Conservation (phyloP, 2,888 invertebrate genomes). For the Zele albiditarsus region DNA sequence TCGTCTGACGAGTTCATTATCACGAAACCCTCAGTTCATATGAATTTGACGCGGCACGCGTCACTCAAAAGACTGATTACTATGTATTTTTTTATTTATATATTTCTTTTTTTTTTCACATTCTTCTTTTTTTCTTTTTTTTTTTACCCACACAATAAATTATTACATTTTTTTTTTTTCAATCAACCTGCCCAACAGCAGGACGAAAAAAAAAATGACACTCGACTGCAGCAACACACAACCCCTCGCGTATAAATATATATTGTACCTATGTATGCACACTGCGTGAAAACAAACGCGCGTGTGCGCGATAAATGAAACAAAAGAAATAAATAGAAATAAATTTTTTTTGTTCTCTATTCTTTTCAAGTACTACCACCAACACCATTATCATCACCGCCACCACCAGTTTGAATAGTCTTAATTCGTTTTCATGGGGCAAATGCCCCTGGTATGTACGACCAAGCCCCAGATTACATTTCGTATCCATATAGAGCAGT, state of each 20-base stretch:
- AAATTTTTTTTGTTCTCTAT: conserved; percentile 31
- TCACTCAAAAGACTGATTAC: conserved; percentile 51
- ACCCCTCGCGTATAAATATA: conserved; percentile 9
- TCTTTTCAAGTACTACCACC: conserved; percentile 36
- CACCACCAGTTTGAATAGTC: conserved; percentile 54
- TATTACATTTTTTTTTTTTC: conserved; percentile 22
- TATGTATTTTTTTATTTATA: conserved; percentile 44
- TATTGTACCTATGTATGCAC: background rate
- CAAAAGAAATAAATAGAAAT: conserved; percentile 42
- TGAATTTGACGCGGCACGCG: conserved; percentile 50
- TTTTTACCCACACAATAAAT: conserved; percentile 30
- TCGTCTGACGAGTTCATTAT: conserved; percentile 51
- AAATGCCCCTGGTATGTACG: conserved; percentile 42
- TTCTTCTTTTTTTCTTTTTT: conserved; percentile 22
- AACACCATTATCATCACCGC: conserved; percentile 38
- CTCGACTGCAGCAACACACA: background rate
- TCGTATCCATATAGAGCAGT: conserved; percentile 27
- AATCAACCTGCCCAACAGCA: conserved; percentile 31
- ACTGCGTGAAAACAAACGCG: conserved; percentile 31
- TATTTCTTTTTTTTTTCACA: conserved; percentile 23
- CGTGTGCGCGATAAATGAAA: conserved; percentile 21
- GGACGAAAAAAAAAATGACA: conserved; percentile 12
- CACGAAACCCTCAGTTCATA: conserved; percentile 39
- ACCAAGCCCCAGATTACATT: conserved; percentile 44
- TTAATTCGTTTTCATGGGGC: conserved; percentile 59